Evolutionary conservation across 2,113 vertebrate species (phyloP), one percentile per base, ranked within the genome.

Genomic region (Hydropotes inermis): DNA sequence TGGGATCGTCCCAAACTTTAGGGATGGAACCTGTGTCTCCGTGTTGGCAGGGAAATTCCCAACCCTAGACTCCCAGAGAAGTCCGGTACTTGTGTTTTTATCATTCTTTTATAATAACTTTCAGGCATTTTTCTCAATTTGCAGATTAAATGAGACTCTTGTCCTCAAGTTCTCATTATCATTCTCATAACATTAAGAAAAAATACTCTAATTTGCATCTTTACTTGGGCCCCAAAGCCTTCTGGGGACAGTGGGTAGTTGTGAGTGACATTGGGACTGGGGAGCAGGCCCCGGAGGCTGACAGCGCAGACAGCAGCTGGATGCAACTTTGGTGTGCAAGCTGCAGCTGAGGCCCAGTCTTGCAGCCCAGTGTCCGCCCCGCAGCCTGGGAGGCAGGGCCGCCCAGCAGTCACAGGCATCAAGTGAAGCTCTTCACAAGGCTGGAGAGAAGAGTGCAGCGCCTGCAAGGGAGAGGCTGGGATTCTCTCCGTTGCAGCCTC

Each of bases 121-220:
- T 39, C 6, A 58, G 45, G 74, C 47, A 55, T 89, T 89, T 52
- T 94, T 94, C 54, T 54, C 60, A 95, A 55, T 36, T 91, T 89
- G 50, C 33, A 78, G 45, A 82, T 78, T 60, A 94, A 86, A 83
- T 67, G 30, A 19, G 54, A 47, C 10, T 82, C 39, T 92, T 94
- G 47, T 85, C 45, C 58, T 57, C 14, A 21, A 52, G 30, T 91
- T 81, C 84, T 61, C 36, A 27, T 61, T 81, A 14, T 94, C 30
- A 85, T 95, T 95, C 86, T 64, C 4, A 45, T 55, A 60, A 86
- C 43, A 92, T 60, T 86, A 78, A 96, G 93, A 88, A n/a, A 36
- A 0, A 36, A 0, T 21, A 79, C 43, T 95, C 67, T 47, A 76
- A 86, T 45, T 82, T 74, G 36, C 79, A 70, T 83, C 57, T 89